Evolutionary conservation across 2,797 vertebrate genomes (phyloP).

Genomic region (Clarias laeviceps): DNA sequence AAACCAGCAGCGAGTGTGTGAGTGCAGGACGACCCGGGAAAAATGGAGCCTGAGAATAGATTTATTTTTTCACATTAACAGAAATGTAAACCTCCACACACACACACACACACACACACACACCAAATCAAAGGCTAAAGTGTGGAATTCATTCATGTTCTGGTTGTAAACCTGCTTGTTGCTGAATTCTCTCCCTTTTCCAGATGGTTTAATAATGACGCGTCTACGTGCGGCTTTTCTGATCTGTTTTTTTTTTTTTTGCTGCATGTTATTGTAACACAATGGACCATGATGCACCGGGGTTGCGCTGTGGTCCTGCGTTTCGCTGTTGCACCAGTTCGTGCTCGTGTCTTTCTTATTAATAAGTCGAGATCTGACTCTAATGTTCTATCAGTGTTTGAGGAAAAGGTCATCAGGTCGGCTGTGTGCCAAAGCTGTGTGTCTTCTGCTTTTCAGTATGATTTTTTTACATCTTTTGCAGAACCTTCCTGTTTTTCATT

Average conservation of each 20-base stretch:
- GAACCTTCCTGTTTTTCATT: slow-evolving; percentile 10
- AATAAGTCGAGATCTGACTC: too few relatives aligned
- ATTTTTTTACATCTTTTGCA: not conserved
- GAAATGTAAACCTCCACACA: not conserved
- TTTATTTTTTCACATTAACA: not conserved
- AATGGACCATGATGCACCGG: not conserved
- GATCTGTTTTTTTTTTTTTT: slow-evolving; percentile 57
- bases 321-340: slow-evolving; percentile 49
- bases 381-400: not conserved
- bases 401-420: not conserved
- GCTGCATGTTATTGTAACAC: slow-evolving; percentile 27
- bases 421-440: not conserved
- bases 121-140: not conserved
- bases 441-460: slow-evolving; percentile 11
- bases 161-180: not conserved
- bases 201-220: slow-evolving; percentile 52
- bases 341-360: too few relatives aligned
- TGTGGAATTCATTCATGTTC: slow-evolving; percentile 13
- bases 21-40: slow-evolving; percentile 6
- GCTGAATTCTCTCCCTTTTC: slow-evolving; percentile 6
- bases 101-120: too few relatives aligned
- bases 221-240: slow-evolving; percentile 64
- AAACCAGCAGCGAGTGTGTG: not conserved
- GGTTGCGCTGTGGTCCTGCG: not conserved
- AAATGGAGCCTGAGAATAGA: not conserved